Evolutionary conservation across 2,888 invertebrate species (phyloP).

Genomic region (Noctua fimbriata): DNA sequence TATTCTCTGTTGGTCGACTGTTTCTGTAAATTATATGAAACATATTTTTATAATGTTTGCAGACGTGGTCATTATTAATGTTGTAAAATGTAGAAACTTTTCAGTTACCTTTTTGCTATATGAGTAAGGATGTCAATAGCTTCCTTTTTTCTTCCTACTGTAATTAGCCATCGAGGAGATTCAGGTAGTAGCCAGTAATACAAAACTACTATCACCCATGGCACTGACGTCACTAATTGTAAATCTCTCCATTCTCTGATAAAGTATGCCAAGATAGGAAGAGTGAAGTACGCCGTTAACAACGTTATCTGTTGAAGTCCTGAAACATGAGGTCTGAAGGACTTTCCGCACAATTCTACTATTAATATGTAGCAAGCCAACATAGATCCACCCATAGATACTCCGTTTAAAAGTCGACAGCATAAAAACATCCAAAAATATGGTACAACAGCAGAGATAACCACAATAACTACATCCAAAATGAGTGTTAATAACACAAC

Average conservation of each 20-base stretch:
- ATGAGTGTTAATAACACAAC: slow-evolving; percentile 83
- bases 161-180: slow-evolving; percentile 94
- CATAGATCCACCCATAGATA: slow-evolving; percentile 92
- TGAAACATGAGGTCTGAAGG: slow-evolving; percentile 88
- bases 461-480: slow-evolving; percentile 89
- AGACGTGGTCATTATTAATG: not conserved
- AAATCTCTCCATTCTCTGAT: slow-evolving; percentile 91
- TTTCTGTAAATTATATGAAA: slow-evolving; percentile 17
- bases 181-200: slow-evolving; percentile 94
- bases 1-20: slow-evolving; percentile 12
- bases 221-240: slow-evolving; percentile 89
- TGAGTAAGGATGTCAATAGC: slow-evolving; percentile 90
- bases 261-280: slow-evolving; percentile 90
- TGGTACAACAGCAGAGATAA: slow-evolving; percentile 89
- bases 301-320: slow-evolving; percentile 90
- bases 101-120: slow-evolving; percentile 38
- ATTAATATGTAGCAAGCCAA: slow-evolving; percentile 91
- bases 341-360: slow-evolving; percentile 91
- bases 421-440: slow-evolving; percentile 91
- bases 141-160: slow-evolving; percentile 91
- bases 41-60: too few species aligned
- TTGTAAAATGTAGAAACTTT: not conserved
- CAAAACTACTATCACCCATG: slow-evolving; percentile 88
- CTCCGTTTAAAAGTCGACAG: slow-evolving; percentile 90
- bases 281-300: slow-evolving; percentile 87